Base-by-base conservation (phyloP, 2,113 vertebrate genomes). In the Podarcis cretensis region DNA sequence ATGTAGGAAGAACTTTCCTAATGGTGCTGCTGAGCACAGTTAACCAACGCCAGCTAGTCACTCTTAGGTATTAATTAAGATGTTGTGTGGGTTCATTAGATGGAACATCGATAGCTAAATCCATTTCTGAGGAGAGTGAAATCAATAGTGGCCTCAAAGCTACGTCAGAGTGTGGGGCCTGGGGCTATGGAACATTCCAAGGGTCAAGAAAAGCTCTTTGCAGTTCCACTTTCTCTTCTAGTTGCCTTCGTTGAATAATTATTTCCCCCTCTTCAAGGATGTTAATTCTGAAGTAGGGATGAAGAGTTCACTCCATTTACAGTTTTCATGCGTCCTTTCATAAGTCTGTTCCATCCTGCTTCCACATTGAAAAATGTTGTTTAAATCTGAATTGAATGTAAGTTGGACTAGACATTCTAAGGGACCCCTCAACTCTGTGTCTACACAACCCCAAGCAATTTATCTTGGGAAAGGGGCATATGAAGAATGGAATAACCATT, bases 111-210 rank as follows among this genome's bases (percentile, higher is more conserved):
- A 84, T 90, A 81, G 57, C 32, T 84, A 85, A n/a, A 89, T 84
- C 76, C 18, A 48, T 89, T 93, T 86, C 88, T 82, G 83, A 90
- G 69, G 71, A 4, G 84, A 88, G 18, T 25, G 78, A 85, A 88
- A 85, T 84, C 89, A 89, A 89, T 91, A 87, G 89, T 14, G 83
- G 81, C 75, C 79, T 79, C 37, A 48, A 91, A 74, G 69, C 73
- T 87, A 80, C 68, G 83, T 89, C 54, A 82, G n/a, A 1, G 85
- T 89, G 88, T 89, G 89, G 87, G 65, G 89, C 88, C n/a, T 90
- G 82, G 1, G 81, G 40, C 5, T 48, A 48, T 87, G 89, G 87
- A 65, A 68, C 87, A 93, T 94, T 89, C 40, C 82, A 89, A 80
- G 71, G 68, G 76, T 35, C 69, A 2, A 13, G 83, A 30, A 57